Evolutionary conservation across 1,140 invertebrate genomes (phyloP).

Genomic region (Archegozetes longisetosus): DNA sequence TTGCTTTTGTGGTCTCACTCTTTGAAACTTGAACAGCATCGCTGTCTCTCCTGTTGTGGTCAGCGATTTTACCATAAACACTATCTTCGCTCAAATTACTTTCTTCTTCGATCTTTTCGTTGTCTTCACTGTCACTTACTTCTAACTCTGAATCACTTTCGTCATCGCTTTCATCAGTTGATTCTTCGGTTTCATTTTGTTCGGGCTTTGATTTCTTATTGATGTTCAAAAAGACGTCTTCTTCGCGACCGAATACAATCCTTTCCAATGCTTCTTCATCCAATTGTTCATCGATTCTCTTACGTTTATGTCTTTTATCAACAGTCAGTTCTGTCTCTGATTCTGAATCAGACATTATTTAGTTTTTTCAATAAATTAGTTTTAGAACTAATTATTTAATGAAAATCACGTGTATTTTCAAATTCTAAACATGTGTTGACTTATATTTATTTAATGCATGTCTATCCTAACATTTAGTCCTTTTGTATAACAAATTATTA

Average conservation of each 20-base stretch:
- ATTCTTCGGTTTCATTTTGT: background rate
- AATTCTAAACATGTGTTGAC: no score
- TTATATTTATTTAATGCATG: no score
- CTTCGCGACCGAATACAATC: background rate
- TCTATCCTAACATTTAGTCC: no score
- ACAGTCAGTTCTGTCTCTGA: no score
- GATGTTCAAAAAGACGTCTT: background rate
- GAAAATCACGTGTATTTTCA: no score
- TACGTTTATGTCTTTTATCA: background rate
- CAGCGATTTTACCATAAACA: background rate
- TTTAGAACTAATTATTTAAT: no score
- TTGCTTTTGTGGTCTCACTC: background rate
- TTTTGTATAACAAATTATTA: no score
- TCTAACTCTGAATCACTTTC: background rate
- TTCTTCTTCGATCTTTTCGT: background rate
- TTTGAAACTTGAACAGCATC: background rate
- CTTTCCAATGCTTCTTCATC: background rate
- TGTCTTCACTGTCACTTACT: background rate
- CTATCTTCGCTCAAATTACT: background rate
- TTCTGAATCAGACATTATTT: background rate
- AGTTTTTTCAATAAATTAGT: no score
- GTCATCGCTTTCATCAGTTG: background rate
- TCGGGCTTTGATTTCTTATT: background rate
- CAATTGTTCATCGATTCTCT: background rate
- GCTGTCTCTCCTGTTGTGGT: background rate